phyloP scores from a whole-genome alignment of 2,113 vertebrate genomes.

The Siphamia tubifer region DNA sequence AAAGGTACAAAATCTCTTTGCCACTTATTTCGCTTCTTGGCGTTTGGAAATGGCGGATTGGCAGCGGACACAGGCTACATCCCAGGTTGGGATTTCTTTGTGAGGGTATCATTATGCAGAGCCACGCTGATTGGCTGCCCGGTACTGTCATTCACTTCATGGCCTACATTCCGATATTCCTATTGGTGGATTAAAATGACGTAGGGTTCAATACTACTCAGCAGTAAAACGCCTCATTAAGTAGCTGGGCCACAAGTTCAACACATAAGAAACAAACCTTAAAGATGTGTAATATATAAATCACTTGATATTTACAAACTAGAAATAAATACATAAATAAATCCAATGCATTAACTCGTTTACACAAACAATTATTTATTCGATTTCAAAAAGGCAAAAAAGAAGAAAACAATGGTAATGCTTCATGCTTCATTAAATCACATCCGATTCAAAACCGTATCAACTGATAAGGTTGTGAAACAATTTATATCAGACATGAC shows the following conservation, averaged over 20 bases:
- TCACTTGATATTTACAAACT: too few relatives aligned
- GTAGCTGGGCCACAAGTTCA: conserved; percentile 14
- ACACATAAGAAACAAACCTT: background rate
- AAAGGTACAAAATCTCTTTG: conserved; percentile 27
- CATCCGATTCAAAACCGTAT: background rate
- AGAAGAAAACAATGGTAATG: background rate
- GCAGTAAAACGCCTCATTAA: background rate
- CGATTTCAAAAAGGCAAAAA: background rate
- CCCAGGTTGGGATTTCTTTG: conserved; percentile 49
- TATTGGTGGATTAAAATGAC: conserved; percentile 35
- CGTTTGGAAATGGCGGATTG: conserved; percentile 74
- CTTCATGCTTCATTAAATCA: background rate
- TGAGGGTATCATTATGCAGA: background rate
- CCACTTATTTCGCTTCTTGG: background rate
- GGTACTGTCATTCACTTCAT: background rate
- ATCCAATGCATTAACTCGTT: too few relatives aligned
- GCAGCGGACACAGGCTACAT: conserved; percentile 8
- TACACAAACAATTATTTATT: background rate
- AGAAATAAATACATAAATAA: too few relatives aligned
- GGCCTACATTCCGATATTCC: background rate
- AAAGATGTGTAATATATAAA: too few relatives aligned
- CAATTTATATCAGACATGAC: background rate
- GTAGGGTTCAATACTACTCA: background rate
- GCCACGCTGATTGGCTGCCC: conserved; percentile 51
- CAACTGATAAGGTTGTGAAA: background rate